Percentiles rank a stretch among this genome's conserved stretches.
Conservation (phyloP, 1,140 invertebrate species). For the Ephestia elutella region DNA sequence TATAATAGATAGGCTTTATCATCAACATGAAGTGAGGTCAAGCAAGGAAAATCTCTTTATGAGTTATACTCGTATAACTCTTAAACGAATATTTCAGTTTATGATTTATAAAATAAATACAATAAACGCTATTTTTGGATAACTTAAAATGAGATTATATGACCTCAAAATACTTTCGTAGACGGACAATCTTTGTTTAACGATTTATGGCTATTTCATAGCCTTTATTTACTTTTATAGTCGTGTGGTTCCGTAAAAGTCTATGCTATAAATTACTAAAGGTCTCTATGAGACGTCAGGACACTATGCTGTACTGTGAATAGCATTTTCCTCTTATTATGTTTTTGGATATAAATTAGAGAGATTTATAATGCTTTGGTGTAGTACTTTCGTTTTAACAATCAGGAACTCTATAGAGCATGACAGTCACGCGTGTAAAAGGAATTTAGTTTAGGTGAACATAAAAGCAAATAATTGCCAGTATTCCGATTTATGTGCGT, state of each 20-base stretch:
- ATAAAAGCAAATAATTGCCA: neutral
- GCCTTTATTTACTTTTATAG: conserved; percentile 71
- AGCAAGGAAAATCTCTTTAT: too few species aligned
- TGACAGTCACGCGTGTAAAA: neutral
- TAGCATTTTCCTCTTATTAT: conserved; percentile 68
- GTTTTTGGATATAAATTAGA: conserved; percentile 66
- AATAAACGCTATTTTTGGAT: neutral
- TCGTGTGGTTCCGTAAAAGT: conserved; percentile 52
- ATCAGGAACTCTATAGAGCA: conserved; percentile 19
- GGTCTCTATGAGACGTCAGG: conserved; percentile 34
- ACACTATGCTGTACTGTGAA: conserved; percentile 47
- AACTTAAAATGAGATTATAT: neutral
- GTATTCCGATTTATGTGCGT: neutral
- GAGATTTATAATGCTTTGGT: conserved; percentile 47
- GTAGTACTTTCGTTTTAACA: conserved; percentile 37
- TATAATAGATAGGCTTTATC: too few species aligned
- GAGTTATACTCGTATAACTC: too few species aligned
- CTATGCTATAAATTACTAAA: conserved; percentile 62
- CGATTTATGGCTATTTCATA: conserved; percentile 65
- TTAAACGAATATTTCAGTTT: too few species aligned
- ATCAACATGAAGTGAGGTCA: too few species aligned
- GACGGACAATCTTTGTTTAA: conserved; percentile 38
- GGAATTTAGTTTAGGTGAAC: neutral
- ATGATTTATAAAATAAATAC: too few species aligned
- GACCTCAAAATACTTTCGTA: neutral